Conservation (phyloP, 2,888 invertebrate genomes). For the Acleris holmiana region DNA sequence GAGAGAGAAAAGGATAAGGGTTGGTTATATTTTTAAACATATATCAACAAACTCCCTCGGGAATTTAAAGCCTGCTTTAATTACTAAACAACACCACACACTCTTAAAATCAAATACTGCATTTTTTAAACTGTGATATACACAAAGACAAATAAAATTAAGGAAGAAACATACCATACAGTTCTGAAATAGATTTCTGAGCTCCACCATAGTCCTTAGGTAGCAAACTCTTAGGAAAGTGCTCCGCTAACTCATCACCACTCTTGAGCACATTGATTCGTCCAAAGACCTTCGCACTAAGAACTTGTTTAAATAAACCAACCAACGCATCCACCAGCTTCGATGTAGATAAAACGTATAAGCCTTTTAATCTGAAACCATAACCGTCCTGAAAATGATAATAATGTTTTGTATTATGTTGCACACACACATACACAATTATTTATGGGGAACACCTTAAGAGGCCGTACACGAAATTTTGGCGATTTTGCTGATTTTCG, state of each 20-base stretch:
- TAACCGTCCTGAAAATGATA: constrained; percentile 58
- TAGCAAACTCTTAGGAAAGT: constrained; percentile 52
- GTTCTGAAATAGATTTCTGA: constrained; percentile 47
- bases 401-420: too few relatives aligned
- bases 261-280: constrained; percentile 53
- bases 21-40: too few relatives aligned
- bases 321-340: constrained; percentile 54
- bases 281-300: constrained; percentile 54
- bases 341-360: constrained; percentile 58
- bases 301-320: constrained; percentile 53
- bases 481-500: too few relatives aligned
- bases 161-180: constrained; percentile 50
- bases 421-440: too few relatives aligned
- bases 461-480: too few relatives aligned
- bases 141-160: neutral
- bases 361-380: constrained; percentile 58
- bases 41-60: too few relatives aligned
- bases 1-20: too few relatives aligned
- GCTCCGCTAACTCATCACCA: constrained; percentile 48
- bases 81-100: too few relatives aligned
- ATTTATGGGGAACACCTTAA: too few relatives aligned
- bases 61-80: too few relatives aligned
- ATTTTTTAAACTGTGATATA: too few relatives aligned
- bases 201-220: constrained; percentile 65
- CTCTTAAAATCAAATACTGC: too few relatives aligned